Base-by-base conservation (phyloP, 1,140 invertebrate species). In the Drosophila pachea region DNA sequence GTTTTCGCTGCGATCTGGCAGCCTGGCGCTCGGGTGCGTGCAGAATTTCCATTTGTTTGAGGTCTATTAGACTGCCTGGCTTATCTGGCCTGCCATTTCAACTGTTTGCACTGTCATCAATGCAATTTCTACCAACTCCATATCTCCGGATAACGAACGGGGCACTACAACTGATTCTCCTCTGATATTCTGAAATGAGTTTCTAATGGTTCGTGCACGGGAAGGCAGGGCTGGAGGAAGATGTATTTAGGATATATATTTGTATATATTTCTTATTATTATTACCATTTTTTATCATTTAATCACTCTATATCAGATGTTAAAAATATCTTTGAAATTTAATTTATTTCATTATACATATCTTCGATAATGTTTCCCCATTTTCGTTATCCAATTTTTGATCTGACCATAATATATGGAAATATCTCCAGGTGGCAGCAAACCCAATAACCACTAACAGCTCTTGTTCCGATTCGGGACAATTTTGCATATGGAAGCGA, bases 71-170 rank as follows among this genome's bases (percentile, higher is more conserved):
- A 22, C 52, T 49, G 68, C 65, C 70, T 16, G 43, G 14, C 58
- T 66, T 83, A 76, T 83, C 68, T 12, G 6, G 47, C 33, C 68
- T 69, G 78, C 78, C 78, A 72, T 74, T 74, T 56, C 58, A 67
- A 73, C 76, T 86, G 81, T 86, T 84, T 84, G 73, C 73, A 68
- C 54, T 84, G 81, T 84, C 79, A 84, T 84, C 81, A 84, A 68
- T 76, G 82, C 63, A 72, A 74, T 76, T 79, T 86, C 68, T 40
- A 59, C 12, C 35, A 55, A 7, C 36, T 64, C 60, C 7, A 64
- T 43, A 70, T 73, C 22, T 22, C 22, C 22, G 22, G 22, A 22
- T 22, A 22, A 22, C 22, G 3, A 22, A 22, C 53, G 35, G 14
- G 42, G 12, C 33, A 61, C 55, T 61, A 78, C 14, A 8, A 12